phyloP scores from a whole-genome alignment of 2,797 vertebrate genomes.

The Propithecus perrieri region DNA sequence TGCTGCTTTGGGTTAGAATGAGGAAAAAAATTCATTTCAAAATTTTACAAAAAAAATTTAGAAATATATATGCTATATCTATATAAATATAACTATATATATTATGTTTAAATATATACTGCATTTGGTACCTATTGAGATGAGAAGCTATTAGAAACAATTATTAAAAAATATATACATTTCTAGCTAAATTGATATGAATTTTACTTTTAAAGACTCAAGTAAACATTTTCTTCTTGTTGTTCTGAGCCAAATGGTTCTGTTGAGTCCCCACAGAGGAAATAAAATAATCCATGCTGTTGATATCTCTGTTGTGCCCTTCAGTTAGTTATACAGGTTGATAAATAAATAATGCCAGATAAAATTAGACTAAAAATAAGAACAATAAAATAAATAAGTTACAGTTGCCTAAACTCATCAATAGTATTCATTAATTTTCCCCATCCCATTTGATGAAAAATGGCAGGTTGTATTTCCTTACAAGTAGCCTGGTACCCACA shows the following conservation, averaged over 20 bases:
- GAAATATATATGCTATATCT: not conserved
- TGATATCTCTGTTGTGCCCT: not conserved
- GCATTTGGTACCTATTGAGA: not conserved
- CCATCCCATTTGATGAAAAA: not conserved
- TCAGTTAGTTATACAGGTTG: not conserved
- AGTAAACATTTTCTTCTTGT: not conserved
- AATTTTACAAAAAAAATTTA: not conserved
- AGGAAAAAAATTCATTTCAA: not conserved
- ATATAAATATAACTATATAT: not conserved
- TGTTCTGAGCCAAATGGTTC: not conserved
- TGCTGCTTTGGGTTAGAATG: not conserved
- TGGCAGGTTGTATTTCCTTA: not conserved
- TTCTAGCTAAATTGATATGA: not conserved
- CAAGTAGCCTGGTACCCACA: not conserved
- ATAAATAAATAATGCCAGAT: not conserved
- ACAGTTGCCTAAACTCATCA: not conserved
- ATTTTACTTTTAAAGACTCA: not conserved
- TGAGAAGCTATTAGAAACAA: not conserved
- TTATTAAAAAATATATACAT: not conserved
- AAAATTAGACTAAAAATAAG: not conserved
- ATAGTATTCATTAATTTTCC: not conserved
- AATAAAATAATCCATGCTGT: not conserved
- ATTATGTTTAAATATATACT: not conserved
- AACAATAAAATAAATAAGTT: not conserved
- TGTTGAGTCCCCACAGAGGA: not conserved